Base-by-base conservation (phyloP, 2,113 vertebrate genomes). In the Phylloscopus trochiloides region DNA sequence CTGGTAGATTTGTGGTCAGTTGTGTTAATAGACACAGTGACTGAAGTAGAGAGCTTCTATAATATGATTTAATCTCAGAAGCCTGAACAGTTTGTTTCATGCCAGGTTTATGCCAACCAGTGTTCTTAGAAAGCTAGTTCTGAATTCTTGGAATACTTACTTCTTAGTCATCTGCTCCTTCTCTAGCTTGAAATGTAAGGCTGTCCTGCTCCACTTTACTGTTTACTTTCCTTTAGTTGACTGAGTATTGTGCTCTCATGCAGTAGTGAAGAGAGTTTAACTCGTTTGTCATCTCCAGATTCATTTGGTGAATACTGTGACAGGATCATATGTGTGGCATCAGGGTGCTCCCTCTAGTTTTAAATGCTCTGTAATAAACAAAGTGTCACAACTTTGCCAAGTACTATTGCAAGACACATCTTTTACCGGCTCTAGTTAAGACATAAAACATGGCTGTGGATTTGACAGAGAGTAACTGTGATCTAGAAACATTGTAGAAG, bases 111-210 rank as follows among this genome's bases (percentile, higher is more conserved):
- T 95, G 58, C 55, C 86, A 93, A 48, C 9, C n/a, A 51, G 3
- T 61, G 17, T 91, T 95, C 70, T 52, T 96, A 78, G 87, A 95
- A 94, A 95, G 93, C 71, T 70, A 10, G 9, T 61, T 76, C 58
- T 72, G 82, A 90, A n/a, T 90, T 96, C 47, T 58, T 75, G 54
- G 58, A 66, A 38, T 61, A 50, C 62, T 85, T 67, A 8, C 13
- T 67, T 88, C 63, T 77, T 73, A 50, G 32, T 94, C 85, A 81
- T 68, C 57, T 91, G 9, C 12, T 77, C 32, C 43, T 87, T 76
- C 22, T 71, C 9, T n/a, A 57, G 31, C 21, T 90, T 72, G 45
- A 87, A 82, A 55, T 18, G 8, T 32, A 58, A 59, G 62, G 22
- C 32, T 62, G 8, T 77, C 31, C 18, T 71, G 52, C 34, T 81